phyloP scores from a whole-genome alignment of 2,888 invertebrate genomes.

The Esperia sulphurella region DNA sequence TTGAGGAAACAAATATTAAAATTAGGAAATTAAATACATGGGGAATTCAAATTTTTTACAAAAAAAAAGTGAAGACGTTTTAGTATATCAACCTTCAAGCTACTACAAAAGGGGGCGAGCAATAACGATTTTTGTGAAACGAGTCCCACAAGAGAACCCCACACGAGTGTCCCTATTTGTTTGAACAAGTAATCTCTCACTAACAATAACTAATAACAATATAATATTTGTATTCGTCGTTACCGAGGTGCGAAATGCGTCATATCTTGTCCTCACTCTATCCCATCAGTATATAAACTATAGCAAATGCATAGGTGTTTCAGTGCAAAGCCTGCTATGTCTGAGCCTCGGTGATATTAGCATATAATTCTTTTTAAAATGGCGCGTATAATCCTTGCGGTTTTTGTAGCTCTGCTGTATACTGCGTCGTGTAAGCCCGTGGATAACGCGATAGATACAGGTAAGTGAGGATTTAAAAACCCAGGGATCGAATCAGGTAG shows the following conservation, averaged over 20 bases:
- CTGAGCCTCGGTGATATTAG: neutral
- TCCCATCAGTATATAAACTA: neutral
- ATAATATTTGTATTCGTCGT: constrained; percentile 34
- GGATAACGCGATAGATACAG: constrained; percentile 13
- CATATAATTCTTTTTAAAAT: constrained; percentile 7
- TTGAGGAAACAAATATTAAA: too few species aligned
- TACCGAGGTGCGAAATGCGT: constrained; percentile 31
- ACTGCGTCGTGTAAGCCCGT: constrained; percentile 35
- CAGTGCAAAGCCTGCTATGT: neutral
- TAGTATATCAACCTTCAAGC: too few species aligned
- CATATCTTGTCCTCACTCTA: constrained; percentile 10
- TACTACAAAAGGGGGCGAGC: too few species aligned
- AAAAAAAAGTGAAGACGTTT: too few species aligned
- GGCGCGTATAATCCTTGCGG: constrained; percentile 2
- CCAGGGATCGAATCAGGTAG: too few species aligned
- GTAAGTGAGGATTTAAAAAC: neutral
- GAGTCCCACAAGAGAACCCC: neutral
- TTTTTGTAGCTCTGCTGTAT: constrained; percentile 27
- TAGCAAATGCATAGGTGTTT: neutral
- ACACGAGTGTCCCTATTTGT: constrained; percentile 8
- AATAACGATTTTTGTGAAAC: too few species aligned
- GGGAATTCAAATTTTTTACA: too few species aligned
- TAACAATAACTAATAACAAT: constrained; percentile 17
- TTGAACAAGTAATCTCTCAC: constrained; percentile 22
- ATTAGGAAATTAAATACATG: too few species aligned